Base-by-base conservation (phyloP, 2,113 vertebrate genomes). In the Octodon degus region DNA sequence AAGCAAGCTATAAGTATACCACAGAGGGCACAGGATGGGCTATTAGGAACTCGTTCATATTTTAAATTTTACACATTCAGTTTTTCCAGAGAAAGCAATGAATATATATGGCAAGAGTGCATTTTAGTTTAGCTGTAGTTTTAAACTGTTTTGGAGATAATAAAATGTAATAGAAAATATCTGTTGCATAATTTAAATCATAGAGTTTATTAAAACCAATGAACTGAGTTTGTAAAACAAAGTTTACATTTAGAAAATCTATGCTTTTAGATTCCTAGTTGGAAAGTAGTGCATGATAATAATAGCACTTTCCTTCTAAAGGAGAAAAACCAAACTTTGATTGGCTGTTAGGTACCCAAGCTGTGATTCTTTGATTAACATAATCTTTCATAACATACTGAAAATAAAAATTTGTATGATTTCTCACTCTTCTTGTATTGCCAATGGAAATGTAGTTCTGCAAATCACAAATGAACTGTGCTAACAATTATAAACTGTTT, bases 301-400 rank as follows among this genome's bases (percentile, higher is more conserved):
- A 95, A 96, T 88, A 96, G 17, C 65, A 92, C 90, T 96, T 97
- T 93, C 32, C 60, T 80, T 90, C 60, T 50, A 83, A 96, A 90
- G 76, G 50, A 96, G 82, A 94, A 92, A 95, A 96, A 96, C 7
- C 24, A 81, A 92, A 83, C 87, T 89, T 93, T 94, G 89, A 97
- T 97, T 96, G 94, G 65, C 70, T 96, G 53, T 91, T 97, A 97
- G 84, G 89, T 93, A 96, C 27, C 86, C 83, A 92, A 94, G 77
- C 81, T 97, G 90, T 97, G 96, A 97, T 97, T 97, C 90, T 98
- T 67, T 96, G 89, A 98, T 97, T 97, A 97, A 93, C 93, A 92
- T 97, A 94, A 97, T 96, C 93, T 93, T 97, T 96, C 81, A 92
- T 94, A 96, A 97, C 76, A 92, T 47, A 96, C 47, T 96, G 81